These are phyloP conservation scores for Cephalopachus bancanus DNA, from an alignment of 2,797 vertebrate genomes.

Conservation along the genomic window DNA sequence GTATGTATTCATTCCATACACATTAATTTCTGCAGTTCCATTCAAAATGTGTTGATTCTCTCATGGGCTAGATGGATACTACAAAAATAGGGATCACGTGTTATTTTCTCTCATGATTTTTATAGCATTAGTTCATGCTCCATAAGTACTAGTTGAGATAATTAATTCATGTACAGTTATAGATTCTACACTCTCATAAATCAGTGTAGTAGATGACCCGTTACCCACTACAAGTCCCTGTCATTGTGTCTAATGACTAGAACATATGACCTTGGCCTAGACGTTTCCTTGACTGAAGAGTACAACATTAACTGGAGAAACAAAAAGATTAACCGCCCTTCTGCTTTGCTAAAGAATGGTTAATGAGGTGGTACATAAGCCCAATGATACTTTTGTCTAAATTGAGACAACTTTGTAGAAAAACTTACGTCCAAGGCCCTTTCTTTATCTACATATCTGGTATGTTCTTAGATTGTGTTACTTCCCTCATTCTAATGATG, in stretches of 20 bases:
- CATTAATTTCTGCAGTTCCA: not conserved
- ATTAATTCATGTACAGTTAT: not conserved
- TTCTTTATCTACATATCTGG: not conserved
- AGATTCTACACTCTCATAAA: not conserved
- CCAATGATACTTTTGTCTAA: not conserved
- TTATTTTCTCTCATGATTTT: not conserved
- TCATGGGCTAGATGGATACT: not conserved
- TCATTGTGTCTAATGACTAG: not conserved
- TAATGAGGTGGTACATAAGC: not conserved
- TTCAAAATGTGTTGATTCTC: not conserved
- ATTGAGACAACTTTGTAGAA: not conserved
- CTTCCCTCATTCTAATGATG: too few species aligned
- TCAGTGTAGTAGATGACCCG: not conserved
- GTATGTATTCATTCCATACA: not conserved
- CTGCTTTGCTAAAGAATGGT: not conserved
- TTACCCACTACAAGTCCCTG: not conserved
- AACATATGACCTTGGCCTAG: not conserved
- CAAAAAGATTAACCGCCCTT: not conserved
- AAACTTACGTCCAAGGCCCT: not conserved
- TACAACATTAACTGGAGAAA: not conserved
- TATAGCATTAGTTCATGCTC: not conserved
- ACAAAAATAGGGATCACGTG: not conserved
- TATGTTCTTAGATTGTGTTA: too few species aligned
- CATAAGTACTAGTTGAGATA: not conserved
- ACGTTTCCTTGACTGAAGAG: not conserved